These are phyloP conservation scores for Sialis fuliginosa DNA, from an alignment of 2,888 invertebrate species.

Conservation along the genomic window DNA sequence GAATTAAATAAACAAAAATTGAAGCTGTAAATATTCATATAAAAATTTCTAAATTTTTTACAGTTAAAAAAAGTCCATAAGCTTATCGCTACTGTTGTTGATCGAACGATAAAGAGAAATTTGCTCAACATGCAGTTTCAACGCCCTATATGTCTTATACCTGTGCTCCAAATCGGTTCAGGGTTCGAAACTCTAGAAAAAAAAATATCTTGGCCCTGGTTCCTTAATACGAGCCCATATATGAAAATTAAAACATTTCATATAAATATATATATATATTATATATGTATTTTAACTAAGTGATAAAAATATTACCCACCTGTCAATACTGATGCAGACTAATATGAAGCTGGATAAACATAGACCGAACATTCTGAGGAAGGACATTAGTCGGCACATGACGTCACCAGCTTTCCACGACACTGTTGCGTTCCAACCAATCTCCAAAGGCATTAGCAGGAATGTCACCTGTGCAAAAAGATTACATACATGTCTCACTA, in stretches of 20 bases:
- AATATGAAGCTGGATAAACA: constrained; percentile 76
- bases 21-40: too few relatives aligned
- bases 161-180: too few relatives aligned
- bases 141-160: too few relatives aligned
- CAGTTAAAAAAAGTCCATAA: too few relatives aligned
- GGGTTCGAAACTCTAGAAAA: too few relatives aligned
- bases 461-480: constrained; percentile 51
- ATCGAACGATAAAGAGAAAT: too few relatives aligned
- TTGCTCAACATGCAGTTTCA: too few relatives aligned
- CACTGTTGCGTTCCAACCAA: constrained; percentile 75
- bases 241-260: neutral
- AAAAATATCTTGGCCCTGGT: too few relatives aligned
- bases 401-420: constrained; percentile 73
- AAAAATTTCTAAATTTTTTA: too few relatives aligned
- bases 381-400: constrained; percentile 73
- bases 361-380: constrained; percentile 72
- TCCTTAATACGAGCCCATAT: too few relatives aligned
- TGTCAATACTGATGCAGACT: constrained; percentile 76
- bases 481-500: neutral
- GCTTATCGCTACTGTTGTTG: too few relatives aligned
- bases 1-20: too few relatives aligned
- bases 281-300: neutral
- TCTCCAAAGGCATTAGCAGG: constrained; percentile 81
- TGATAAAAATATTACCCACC: constrained; percentile 31
- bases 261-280: neutral